A percentile compares a stretch with the other conserved stretches of the same genome.
phyloP scores from a whole-genome alignment of 2,113 vertebrate species.

The Eulemur rufifrons region DNA sequence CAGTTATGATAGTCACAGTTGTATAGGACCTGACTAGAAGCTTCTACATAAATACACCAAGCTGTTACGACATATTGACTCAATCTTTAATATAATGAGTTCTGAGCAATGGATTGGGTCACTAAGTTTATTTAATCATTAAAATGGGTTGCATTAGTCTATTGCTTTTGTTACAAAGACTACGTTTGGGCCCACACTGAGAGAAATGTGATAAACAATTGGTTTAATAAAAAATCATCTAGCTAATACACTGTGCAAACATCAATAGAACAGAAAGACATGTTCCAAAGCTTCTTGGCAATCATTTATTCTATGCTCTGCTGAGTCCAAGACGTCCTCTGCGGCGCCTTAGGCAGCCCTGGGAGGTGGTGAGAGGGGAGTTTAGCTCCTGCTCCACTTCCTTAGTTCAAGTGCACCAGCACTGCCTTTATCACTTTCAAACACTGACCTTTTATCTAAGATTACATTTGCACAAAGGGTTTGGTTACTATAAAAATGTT shows the following conservation, averaged over 20 bases:
- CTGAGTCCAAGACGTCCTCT: not conserved
- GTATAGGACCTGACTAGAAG: not conserved
- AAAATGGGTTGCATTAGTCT: not conserved
- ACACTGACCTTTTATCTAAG: not conserved
- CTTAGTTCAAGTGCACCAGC: not conserved
- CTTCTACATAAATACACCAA: not conserved
- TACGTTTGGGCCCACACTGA: not conserved
- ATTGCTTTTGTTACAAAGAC: not conserved
- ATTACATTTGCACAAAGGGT: not conserved
- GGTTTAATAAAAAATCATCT: not conserved
- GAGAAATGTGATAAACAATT: not conserved
- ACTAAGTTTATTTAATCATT: not conserved
- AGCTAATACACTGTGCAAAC: not conserved
- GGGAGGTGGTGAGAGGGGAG: accelerated
- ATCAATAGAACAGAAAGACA: not conserved
- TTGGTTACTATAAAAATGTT: not conserved
- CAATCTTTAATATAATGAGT: not conserved
- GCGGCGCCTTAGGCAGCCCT: not conserved
- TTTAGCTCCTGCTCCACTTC: accelerated
- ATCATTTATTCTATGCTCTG: not conserved
- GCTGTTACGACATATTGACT: not conserved
- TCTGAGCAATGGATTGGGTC: not conserved
- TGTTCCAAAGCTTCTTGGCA: not conserved
- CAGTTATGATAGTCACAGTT: not conserved
- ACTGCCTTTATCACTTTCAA: not conserved